Evolutionary conservation across 2,888 invertebrate species (phyloP).

Genomic region (Himalopsyche japonica): DNA sequence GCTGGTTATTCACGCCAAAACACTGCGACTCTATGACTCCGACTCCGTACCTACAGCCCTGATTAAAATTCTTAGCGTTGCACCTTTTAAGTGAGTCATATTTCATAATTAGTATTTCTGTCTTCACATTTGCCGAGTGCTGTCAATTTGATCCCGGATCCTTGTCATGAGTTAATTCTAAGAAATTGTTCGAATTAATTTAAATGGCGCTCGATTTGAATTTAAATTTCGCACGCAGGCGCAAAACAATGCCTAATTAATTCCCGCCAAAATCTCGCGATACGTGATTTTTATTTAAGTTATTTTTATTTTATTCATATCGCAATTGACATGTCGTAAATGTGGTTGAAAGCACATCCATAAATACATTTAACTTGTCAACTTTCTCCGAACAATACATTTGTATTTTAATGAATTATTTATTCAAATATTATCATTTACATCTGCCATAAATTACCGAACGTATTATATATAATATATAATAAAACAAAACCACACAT

Average conservation of each 20-base stretch:
- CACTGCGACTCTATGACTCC: no score
- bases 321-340: not conserved
- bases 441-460: no score
- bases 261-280: not conserved
- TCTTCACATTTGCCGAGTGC: not conserved
- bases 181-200: not conserved
- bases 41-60: no score
- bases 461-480: no score
- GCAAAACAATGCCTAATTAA: not conserved
- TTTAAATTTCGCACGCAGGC: not conserved
- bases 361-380: not conserved
- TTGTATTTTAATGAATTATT: no score
- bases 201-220: not conserved
- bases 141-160: not conserved
- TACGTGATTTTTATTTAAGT: not conserved
- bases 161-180: not conserved
- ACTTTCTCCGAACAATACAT: not conserved
- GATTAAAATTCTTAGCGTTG: no score
- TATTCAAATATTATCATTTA: no score
- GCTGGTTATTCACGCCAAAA: no score
- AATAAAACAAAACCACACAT: no score
- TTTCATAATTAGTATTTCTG: not conserved
- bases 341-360: not conserved
- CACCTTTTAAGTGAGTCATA: not conserved
- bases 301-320: not conserved